Conservation (phyloP, 2,888 invertebrate genomes). For the Anthophora plumipes region DNA sequence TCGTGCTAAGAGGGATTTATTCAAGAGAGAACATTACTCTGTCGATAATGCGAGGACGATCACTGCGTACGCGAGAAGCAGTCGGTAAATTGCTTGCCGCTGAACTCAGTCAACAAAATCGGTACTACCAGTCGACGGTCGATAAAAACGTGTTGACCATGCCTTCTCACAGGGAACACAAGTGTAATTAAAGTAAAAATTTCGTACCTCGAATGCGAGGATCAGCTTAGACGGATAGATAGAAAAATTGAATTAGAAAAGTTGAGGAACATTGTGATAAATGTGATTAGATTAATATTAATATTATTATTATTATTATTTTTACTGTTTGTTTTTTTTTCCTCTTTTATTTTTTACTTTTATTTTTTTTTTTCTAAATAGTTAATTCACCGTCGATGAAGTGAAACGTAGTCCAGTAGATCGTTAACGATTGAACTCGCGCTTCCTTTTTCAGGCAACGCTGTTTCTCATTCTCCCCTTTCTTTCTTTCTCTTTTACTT, state of each 20-base stretch:
- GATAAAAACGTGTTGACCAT: background rate
- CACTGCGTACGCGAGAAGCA: constrained; percentile 14
- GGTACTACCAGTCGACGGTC: constrained; percentile 15
- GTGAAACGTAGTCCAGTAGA: background rate
- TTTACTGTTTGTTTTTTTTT: no score
- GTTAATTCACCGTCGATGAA: constrained; percentile 29
- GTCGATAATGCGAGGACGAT: constrained; percentile 46
- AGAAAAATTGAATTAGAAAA: background rate
- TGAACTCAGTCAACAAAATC: constrained; percentile 13
- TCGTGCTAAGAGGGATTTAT: constrained; percentile 6
- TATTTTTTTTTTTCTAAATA: background rate
- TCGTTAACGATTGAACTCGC: constrained; percentile 33
- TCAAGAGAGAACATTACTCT: constrained; percentile 25
- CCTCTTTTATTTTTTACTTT: background rate
- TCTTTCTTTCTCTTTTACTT: background rate
- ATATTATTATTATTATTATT: no score
- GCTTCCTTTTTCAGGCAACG: background rate
- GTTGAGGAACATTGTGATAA: constrained; percentile 41
- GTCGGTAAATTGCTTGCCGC: constrained; percentile 18
- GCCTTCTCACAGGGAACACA: background rate
- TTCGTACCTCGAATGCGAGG: background rate
- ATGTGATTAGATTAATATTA: constrained; percentile 20
- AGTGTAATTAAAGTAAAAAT: background rate
- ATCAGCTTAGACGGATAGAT: background rate
- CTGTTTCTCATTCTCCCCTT: constrained; percentile 10